These are phyloP conservation scores for Daktulosphaira vitifoliae DNA, from an alignment of 1,140 invertebrate species.

Conservation along the genomic window DNA sequence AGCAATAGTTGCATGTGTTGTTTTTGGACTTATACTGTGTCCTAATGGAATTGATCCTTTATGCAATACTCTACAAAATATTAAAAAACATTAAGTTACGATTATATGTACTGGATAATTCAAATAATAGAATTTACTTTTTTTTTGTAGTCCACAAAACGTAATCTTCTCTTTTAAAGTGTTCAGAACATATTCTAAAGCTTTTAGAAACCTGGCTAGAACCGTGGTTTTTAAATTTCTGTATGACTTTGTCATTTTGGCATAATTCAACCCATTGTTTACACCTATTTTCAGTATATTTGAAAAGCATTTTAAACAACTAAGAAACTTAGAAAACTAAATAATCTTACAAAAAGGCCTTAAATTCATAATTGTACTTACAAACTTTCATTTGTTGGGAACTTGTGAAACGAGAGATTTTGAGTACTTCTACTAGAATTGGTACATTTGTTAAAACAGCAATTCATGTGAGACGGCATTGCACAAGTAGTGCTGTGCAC, in stretches of 20 bases:
- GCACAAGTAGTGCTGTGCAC: too few relatives aligned
- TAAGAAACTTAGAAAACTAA: background rate
- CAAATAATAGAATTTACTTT: background rate
- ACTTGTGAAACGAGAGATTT: conserved; percentile 29
- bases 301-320: background rate
- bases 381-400: conserved; percentile 25
- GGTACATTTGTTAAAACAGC: conserved; percentile 30
- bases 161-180: conserved; percentile 23
- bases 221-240: conserved; percentile 24
- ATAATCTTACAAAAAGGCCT: too few relatives aligned
- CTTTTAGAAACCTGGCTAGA: conserved; percentile 27
- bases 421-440: conserved; percentile 24
- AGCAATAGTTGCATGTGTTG: conserved; percentile 6
- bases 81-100: background rate
- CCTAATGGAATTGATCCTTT: conserved; percentile 24
- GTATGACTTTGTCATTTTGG: conserved; percentile 23
- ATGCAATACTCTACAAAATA: background rate
- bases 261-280: conserved; percentile 29
- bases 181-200: conserved; percentile 26
- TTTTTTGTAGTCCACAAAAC: conserved; percentile 25
- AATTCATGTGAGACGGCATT: conserved; percentile 31
- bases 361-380: background rate
- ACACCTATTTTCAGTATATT: background rate
- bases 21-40: conserved; percentile 21
- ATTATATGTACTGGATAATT: background rate